Percentiles rank a stretch among this genome's conserved stretches.
These are phyloP conservation scores for Diogma glabrata DNA, from an alignment of 2,888 invertebrate species.

Conservation along the genomic window DNA sequence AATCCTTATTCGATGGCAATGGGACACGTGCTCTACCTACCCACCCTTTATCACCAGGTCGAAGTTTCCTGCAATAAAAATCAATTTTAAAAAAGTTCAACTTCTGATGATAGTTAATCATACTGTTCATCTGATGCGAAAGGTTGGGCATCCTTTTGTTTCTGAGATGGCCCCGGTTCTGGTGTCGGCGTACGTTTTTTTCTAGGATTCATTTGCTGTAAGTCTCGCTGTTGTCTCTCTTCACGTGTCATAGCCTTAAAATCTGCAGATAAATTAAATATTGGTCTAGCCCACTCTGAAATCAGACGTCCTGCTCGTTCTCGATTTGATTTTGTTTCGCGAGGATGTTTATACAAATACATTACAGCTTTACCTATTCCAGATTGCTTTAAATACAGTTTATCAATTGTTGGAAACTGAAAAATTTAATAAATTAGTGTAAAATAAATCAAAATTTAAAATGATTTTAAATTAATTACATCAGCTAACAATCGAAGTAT, in stretches of 20 bases:
- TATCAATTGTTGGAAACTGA: slow-evolving; percentile 74
- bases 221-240: slow-evolving; percentile 86
- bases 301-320: slow-evolving; percentile 85
- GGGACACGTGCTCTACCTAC: slow-evolving; percentile 91
- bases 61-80: slow-evolving; percentile 43
- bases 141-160: slow-evolving; percentile 45
- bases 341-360: slow-evolving; percentile 98
- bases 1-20: slow-evolving; percentile 89
- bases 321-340: slow-evolving; percentile 87
- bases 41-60: slow-evolving; percentile 95
- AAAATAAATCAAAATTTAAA: slow-evolving; percentile 7
- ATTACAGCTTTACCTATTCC: slow-evolving; percentile 98
- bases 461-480: slow-evolving; percentile 43
- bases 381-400: slow-evolving; percentile 82
- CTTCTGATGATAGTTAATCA: not conserved
- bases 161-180: slow-evolving; percentile 38
- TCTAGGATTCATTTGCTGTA: slow-evolving; percentile 64
- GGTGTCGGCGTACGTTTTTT: slow-evolving; percentile 26
- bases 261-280: slow-evolving; percentile 90
- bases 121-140: slow-evolving; percentile 34
- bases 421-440: slow-evolving; percentile 11
- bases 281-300: slow-evolving; percentile 95
- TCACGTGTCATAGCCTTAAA: slow-evolving; percentile 86
- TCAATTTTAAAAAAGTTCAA: slow-evolving; percentile 2
- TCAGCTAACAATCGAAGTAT: slow-evolving; percentile 69